Evolutionary conservation across 2,113 vertebrate genomes (phyloP).

Genomic region (Gambusia affinis): DNA sequence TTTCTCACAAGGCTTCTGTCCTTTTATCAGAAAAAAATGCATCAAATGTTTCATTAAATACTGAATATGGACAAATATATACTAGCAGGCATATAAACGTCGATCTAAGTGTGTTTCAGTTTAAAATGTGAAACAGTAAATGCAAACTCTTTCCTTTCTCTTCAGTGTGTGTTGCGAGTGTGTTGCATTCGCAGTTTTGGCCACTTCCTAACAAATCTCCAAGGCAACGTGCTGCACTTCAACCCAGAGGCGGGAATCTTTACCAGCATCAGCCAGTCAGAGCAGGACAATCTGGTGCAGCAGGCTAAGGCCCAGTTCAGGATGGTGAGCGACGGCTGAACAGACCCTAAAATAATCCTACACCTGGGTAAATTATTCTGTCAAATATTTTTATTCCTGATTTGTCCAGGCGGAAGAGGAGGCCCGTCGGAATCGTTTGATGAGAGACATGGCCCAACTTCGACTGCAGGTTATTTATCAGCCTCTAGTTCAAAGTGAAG

Average conservation of each 20-base stretch:
- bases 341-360: neutral
- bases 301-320: conserved; percentile 96
- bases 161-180: conserved; percentile 87
- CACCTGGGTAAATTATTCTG: too few species aligned
- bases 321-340: conserved; percentile 86
- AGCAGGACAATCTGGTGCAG: conserved; percentile 89
- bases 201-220: conserved; percentile 91
- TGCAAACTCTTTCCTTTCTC: neutral
- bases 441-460: conserved; percentile 98
- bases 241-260: conserved; percentile 94
- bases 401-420: conserved; percentile 90
- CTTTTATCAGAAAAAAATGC: too few species aligned
- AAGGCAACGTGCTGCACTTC: conserved; percentile 95
- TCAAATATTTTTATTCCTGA: neutral
- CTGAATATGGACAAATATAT: too few species aligned
- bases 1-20: neutral
- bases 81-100: too few species aligned
- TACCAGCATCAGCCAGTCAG: conserved; percentile 89
- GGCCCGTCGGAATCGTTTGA: conserved; percentile 92
- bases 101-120: too few species aligned
- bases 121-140: too few species aligned
- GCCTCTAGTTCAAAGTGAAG: neutral
- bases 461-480: conserved; percentile 87
- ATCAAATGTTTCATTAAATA: too few species aligned
- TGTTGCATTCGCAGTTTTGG: conserved; percentile 96